Base-by-base conservation (phyloP, 2,113 vertebrate genomes). In the Elachura formosa region DNA sequence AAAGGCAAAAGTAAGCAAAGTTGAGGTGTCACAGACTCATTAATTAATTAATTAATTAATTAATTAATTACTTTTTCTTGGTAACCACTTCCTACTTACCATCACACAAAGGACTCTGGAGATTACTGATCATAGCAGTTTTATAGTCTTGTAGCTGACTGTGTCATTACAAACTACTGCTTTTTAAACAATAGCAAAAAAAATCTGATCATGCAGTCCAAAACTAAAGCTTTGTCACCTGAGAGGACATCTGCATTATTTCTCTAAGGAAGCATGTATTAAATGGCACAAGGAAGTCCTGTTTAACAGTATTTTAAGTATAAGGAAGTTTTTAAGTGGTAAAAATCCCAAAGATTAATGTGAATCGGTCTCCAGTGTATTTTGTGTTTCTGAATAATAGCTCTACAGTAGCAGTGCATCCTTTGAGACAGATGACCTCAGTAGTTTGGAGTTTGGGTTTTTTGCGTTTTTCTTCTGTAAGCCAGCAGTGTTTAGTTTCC, bases 281-380 rank as follows among this genome's bases (percentile, higher is more conserved):
- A 63, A 82, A 67, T 33, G 4, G 4, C 24, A 36, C 21, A 41
- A 43, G 14, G 55, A 84, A 63, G 2, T 5, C 16, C 49, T 3
- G 20, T 48, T 49, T 46, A 64, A 21, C 33, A 34, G 5, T 59
- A n/a, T 16, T 49, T 78, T 14, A 93, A 68, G 8, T n/a, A 51
- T 28, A 64, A 55, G 8, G 14, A 66, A 55, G 12, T 13, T 75
- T 46, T 34, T n/a, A n/a, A 72, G 21, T 59, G 23, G 9, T 58
- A 63, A 85, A 85, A 79, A 41, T 55, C 12, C 5, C 6, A 22
- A 83, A 88, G 21, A 69, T 14, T 61, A 73, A 64, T 29, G 9
- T 54, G 34, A 64, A 58, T 63, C 1, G 5, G 4, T 52, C 12
- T 5, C 4, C 7, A 14, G 9, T 36, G 11, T 0, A 23, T 76